A percentile compares a stretch with the other conserved stretches of the same genome.
These are phyloP conservation scores for Eumacrocentrus americanus DNA, from an alignment of 2,888 invertebrate genomes.

Conservation along the genomic window DNA sequence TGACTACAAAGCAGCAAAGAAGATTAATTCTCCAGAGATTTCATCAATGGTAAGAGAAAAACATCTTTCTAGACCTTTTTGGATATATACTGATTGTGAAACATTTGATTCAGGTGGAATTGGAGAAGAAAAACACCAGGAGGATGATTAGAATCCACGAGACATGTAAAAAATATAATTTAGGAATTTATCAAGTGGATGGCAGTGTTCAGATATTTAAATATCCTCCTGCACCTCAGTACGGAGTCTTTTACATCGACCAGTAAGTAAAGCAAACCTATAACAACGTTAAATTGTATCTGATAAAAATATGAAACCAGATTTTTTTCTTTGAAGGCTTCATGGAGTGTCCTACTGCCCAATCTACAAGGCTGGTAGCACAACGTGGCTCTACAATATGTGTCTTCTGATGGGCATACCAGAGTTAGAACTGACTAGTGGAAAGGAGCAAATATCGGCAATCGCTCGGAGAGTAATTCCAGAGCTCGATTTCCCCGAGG, in stretches of 20 bases:
- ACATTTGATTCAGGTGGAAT: slow-evolving; percentile 47
- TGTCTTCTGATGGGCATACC: slow-evolving; percentile 58
- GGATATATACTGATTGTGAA: neutral
- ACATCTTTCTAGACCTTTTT: neutral
- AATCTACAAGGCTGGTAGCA: slow-evolving; percentile 63
- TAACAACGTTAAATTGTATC: neutral
- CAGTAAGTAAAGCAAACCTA: slow-evolving; percentile 24
- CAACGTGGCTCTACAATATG: slow-evolving; percentile 63
- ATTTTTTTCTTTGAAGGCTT: slow-evolving; percentile 42
- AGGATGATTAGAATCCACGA: slow-evolving; percentile 42
- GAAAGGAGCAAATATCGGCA: slow-evolving; percentile 53
- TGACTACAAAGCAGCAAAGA: neutral
- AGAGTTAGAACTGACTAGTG: slow-evolving; percentile 51
- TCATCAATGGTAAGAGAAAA: slow-evolving; percentile 1
- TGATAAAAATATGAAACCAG: neutral
- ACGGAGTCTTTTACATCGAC: slow-evolving; percentile 61
- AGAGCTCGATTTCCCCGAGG: slow-evolving; percentile 58
- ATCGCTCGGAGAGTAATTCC: slow-evolving; percentile 51
- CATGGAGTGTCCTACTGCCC: slow-evolving; percentile 62
- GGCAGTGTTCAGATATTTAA: slow-evolving; percentile 46
- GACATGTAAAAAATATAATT: slow-evolving; percentile 53
- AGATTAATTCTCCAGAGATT: neutral
- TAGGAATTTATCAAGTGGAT: slow-evolving; percentile 54
- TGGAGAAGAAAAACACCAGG: slow-evolving; percentile 64
- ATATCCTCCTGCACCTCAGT: slow-evolving; percentile 63